Evolutionary conservation across 1,140 invertebrate species (phyloP).

Genomic region (Macrobrachium rosenbergii): DNA sequence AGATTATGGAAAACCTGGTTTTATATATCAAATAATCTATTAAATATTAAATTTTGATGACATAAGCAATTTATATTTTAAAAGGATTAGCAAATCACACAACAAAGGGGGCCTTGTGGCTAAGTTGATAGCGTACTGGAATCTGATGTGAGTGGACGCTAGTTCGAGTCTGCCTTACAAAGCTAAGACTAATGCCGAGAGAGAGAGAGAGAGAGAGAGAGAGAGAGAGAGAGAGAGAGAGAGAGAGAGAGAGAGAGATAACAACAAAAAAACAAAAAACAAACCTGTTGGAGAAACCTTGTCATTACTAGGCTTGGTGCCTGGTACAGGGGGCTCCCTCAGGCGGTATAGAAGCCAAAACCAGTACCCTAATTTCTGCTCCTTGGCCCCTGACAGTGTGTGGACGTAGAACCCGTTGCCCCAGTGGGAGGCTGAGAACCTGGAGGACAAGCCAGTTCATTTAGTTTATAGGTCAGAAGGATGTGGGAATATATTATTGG

Average conservation of each 20-base stretch:
- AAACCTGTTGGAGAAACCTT: slow-evolving; percentile 86
- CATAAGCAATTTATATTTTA: no score
- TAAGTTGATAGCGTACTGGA: no score
- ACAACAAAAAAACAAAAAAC: slow-evolving; percentile 60
- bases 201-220: no score
- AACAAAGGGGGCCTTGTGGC: no score
- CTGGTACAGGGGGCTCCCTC: slow-evolving; percentile 81
- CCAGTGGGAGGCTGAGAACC: slow-evolving; percentile 87
- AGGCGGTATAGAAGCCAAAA: slow-evolving; percentile 89
- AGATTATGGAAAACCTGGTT: no score
- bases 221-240: background rate
- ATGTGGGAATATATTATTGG: background rate
- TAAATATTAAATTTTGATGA: no score
- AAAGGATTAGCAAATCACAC: no score
- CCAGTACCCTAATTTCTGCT: slow-evolving; percentile 88
- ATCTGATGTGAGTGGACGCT: no score
- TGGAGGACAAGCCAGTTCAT: slow-evolving; percentile 61
- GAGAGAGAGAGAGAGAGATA: background rate
- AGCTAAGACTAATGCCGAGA: no score
- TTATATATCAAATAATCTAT: no score
- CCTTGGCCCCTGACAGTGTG: slow-evolving; percentile 86
- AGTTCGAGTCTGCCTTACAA: no score
- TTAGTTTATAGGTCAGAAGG: no score
- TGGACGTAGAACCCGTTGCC: slow-evolving; percentile 92
- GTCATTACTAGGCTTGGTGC: slow-evolving; percentile 84